These are phyloP conservation scores for Polia nebulosa DNA, from an alignment of 2,888 invertebrate species.

Conservation along the genomic window DNA sequence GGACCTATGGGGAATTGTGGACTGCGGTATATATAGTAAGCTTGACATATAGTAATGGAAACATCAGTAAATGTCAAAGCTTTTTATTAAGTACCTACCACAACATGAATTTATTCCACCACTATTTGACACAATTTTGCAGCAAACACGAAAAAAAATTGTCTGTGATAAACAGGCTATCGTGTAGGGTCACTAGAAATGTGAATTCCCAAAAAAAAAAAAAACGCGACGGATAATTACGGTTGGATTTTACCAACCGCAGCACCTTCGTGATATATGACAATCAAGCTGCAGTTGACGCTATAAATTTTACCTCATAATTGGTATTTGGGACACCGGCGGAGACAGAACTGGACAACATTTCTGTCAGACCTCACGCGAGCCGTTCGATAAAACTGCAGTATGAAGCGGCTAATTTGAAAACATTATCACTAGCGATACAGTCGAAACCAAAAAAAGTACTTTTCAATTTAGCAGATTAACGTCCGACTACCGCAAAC, in stretches of 20 bases:
- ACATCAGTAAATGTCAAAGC: conserved; percentile 19
- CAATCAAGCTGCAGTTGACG: conserved; percentile 64
- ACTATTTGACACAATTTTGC: conserved; percentile 15
- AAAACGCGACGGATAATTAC: conserved; percentile 63
- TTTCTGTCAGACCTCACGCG: conserved; percentile 65
- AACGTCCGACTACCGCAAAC: conserved; percentile 62
- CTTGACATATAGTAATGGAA: conserved; percentile 22
- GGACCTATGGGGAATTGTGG: conserved; percentile 16
- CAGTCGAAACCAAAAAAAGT: conserved; percentile 12
- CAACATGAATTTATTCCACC: neutral
- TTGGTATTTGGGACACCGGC: conserved; percentile 73
- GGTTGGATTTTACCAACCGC: conserved; percentile 61
- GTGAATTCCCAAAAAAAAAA: conserved; percentile 39
- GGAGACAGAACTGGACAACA: conserved; percentile 61
- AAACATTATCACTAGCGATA: conserved; percentile 38
- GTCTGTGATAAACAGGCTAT: conserved; percentile 6
- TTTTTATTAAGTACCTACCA: conserved; percentile 12
- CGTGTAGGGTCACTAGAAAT: conserved; percentile 26
- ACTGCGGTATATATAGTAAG: neutral
- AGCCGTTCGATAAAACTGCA: conserved; percentile 60
- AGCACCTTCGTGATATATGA: conserved; percentile 68
- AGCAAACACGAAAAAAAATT: conserved; percentile 17
- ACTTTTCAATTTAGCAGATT: conserved; percentile 46
- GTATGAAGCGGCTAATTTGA: conserved; percentile 58
- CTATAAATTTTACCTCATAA: conserved; percentile 72